Percentiles rank a stretch among this genome's conserved stretches.
These are phyloP conservation scores for Thera obeliscata DNA, from an alignment of 2,888 invertebrate genomes.

Conservation along the genomic window DNA sequence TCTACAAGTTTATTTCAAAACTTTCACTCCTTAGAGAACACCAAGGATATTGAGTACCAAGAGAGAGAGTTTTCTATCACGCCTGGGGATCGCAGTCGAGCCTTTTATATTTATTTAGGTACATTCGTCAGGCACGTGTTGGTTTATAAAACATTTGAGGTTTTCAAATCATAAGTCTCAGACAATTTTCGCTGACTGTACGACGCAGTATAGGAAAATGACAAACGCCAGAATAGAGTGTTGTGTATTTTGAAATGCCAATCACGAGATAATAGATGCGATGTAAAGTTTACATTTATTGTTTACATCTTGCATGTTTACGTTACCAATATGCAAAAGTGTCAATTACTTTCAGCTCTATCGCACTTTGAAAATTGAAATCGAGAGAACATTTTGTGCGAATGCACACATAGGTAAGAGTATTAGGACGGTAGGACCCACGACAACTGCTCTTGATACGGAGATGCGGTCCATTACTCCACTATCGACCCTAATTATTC, in stretches of 20 bases:
- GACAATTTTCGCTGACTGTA: background rate
- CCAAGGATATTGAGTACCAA: background rate
- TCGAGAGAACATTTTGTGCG: too few relatives aligned
- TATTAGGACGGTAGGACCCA: too few relatives aligned
- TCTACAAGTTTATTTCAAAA: background rate
- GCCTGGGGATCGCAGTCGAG: conserved; percentile 1
- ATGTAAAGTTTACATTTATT: too few relatives aligned
- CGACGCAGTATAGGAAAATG: background rate
- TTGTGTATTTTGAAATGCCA: background rate
- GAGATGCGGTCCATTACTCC: too few relatives aligned
- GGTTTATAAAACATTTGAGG: background rate
- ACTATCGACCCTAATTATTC: too few relatives aligned
- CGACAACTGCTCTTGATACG: too few relatives aligned
- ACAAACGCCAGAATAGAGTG: background rate
- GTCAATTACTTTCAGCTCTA: too few relatives aligned
- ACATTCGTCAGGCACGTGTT: background rate
- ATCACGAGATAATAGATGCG: too few relatives aligned
- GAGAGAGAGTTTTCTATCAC: background rate
- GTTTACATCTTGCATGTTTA: too few relatives aligned
- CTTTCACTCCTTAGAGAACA: background rate
- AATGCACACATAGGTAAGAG: too few relatives aligned
- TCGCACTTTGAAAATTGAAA: too few relatives aligned
- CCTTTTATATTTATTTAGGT: background rate
- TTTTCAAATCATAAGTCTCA: background rate
- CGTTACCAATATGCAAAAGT: too few relatives aligned